These are phyloP conservation scores for Luehdorfia chinensis DNA, from an alignment of 1,140 invertebrate genomes.

Conservation along the genomic window DNA sequence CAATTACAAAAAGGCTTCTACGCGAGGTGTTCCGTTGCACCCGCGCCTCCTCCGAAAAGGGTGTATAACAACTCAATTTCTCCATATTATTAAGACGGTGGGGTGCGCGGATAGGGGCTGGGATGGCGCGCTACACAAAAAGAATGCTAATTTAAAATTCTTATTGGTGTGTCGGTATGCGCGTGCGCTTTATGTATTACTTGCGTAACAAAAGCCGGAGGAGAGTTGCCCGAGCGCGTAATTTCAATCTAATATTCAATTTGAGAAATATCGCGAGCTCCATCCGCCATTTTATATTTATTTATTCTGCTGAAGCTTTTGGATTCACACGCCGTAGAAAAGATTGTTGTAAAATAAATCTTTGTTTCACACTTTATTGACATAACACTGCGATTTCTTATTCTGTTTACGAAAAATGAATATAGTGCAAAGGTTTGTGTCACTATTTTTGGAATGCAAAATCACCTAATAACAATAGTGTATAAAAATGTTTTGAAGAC, in stretches of 20 bases:
- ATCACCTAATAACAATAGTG: no score
- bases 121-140: slow-evolving; percentile 70
- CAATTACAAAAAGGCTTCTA: slow-evolving; percentile 73
- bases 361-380: no score
- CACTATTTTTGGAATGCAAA: no score
- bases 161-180: slow-evolving; percentile 70
- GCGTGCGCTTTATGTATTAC: slow-evolving; percentile 69
- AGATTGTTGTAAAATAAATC: slow-evolving; percentile 14
- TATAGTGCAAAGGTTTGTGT: no score
- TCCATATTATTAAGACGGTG: slow-evolving; percentile 73
- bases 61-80: slow-evolving; percentile 75
- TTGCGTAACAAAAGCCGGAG: slow-evolving; percentile 64
- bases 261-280: slow-evolving; percentile 62
- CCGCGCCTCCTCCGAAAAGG: slow-evolving; percentile 65
- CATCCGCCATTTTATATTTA: slow-evolving; percentile 61
- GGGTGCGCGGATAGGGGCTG: slow-evolving; percentile 47
- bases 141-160: slow-evolving; percentile 76
- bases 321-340: slow-evolving; percentile 40
- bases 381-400: no score
- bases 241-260: slow-evolving; percentile 75
- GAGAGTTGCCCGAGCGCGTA: slow-evolving; percentile 64
- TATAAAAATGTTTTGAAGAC: background rate
- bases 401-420: no score
- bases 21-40: slow-evolving; percentile 62
- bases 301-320: slow-evolving; percentile 45